Conservation (phyloP, 2,888 invertebrate species). For the Coleophora deauratella region DNA sequence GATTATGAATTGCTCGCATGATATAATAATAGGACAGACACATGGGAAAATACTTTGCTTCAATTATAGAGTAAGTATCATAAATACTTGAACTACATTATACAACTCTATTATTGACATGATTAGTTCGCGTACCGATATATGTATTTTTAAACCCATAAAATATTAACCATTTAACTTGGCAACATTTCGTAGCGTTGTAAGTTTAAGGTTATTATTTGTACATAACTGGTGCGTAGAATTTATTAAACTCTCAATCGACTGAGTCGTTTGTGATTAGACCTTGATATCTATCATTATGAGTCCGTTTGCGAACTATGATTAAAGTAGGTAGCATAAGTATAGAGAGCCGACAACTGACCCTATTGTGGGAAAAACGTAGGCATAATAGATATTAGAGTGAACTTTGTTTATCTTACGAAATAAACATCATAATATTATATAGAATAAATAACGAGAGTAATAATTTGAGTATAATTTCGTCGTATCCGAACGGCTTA, state of each 20-base stretch:
- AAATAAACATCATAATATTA: too few species aligned
- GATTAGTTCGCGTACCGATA: slow-evolving; percentile 41
- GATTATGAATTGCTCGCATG: too few species aligned
- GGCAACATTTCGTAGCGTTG: slow-evolving; percentile 31
- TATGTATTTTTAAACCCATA: slow-evolving; percentile 33
- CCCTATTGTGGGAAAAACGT: slow-evolving; percentile 4
- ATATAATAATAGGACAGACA: slow-evolving; percentile 10
- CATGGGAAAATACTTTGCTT: slow-evolving; percentile 47
- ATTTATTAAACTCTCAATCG: slow-evolving; percentile 1
- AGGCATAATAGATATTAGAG: background rate
- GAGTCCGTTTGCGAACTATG: slow-evolving; percentile 1
- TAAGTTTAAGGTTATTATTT: slow-evolving; percentile 29
- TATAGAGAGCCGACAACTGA: background rate
- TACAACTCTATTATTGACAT: slow-evolving; percentile 56
- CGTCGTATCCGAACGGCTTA: slow-evolving; percentile 11
- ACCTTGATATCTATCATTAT: background rate
- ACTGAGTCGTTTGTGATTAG: slow-evolving; percentile 4
- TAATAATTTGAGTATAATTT: too few species aligned
- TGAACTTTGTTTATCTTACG: too few species aligned
- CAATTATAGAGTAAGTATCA: slow-evolving; percentile 30
- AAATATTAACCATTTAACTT: slow-evolving; percentile 28
- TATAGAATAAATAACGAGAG: too few species aligned
- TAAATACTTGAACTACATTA: slow-evolving; percentile 20
- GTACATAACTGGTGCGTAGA: slow-evolving; percentile 18
- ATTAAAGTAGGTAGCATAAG: background rate